Conservation (phyloP, 2,888 invertebrate genomes). For the Mesodorylaimus sp. region DNA sequence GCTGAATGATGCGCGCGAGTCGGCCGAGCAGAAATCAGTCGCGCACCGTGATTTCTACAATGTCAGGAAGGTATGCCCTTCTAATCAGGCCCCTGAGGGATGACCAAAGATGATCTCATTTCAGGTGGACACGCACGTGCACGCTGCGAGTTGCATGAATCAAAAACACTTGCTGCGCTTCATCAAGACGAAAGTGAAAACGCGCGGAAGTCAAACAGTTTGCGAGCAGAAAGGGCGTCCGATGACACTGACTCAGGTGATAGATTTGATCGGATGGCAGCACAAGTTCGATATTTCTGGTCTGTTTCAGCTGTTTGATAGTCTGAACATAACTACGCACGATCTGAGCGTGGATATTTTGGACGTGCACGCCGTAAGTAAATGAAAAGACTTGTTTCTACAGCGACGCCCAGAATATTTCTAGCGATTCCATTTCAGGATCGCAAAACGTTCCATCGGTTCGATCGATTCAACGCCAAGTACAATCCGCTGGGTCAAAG, state of each 20-base stretch:
- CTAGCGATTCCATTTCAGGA: constrained; percentile 23
- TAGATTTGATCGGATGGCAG: constrained; percentile 3
- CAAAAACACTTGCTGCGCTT: constrained; percentile 93
- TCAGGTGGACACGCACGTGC: constrained; percentile 96
- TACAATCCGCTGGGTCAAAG: constrained; percentile 95
- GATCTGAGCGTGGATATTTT: constrained; percentile 96
- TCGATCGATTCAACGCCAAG: constrained; percentile 98
- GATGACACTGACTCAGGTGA: constrained; percentile 61
- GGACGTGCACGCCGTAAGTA: constrained; percentile 80
- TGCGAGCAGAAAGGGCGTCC: constrained; percentile 38
- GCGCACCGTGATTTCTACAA: constrained; percentile 98
- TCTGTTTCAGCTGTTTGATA: constrained; percentile 62
- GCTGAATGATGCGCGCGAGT: constrained; percentile 79
- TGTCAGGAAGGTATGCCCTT: constrained; percentile 51
- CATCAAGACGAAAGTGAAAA: constrained; percentile 91
- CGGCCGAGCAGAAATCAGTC: constrained; percentile 89
- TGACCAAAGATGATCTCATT: neutral
- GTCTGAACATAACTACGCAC: constrained; percentile 87
- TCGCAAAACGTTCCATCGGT: constrained; percentile 92
- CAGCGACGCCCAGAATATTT: too few relatives aligned
- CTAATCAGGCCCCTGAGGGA: constrained; percentile 1
- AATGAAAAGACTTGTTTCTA: too few relatives aligned
- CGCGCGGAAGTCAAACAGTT: constrained; percentile 64
- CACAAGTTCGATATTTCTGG: too few relatives aligned
- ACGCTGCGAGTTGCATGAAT: constrained; percentile 98